Evolutionary conservation across 2,797 vertebrate species (phyloP), one percentile per base, ranked within the genome.

Genomic region (Syngnathus rostellatus): DNA sequence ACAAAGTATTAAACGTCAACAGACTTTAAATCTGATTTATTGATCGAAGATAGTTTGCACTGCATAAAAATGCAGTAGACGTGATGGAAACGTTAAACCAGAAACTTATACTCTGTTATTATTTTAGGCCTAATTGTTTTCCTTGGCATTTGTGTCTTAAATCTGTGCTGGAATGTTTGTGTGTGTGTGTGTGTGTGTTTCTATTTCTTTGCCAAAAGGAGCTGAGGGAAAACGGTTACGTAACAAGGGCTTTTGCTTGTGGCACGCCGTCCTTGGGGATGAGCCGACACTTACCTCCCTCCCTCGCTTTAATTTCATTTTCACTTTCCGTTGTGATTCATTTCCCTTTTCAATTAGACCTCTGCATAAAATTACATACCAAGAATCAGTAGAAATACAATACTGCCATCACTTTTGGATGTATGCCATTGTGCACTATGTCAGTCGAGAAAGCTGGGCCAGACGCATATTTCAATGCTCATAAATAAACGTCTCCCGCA

Each of bases 191-290:
- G 17, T 39, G 58, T 41, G 55, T 77, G 72, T 74, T 74, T 80
- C 68, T 17, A 59, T 63, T 72, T 70, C 55, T 68, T 70, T 72
- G 58, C 73, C 67, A 76, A 63, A 31, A 58, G 69, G 63, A 81
- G 76, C n/a, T 69, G 74, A 83, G 72, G 76, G 72, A 77, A 83
- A 77, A 73, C 67, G 69, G 79, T 90, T 89, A 90, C 85, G 85
- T 85, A 90, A 90, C 75, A 14, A 53, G 69, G 71, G 66, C 72
- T 58, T 71, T 61, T 72, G 78, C 76, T 71, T 74, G 84, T 72
- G 79, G 78, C 75, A 74, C 57, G 2, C 59, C n/a, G 37, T 80
- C 75, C 70, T 81, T 31, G 6, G 77, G 77, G 68, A 72, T 71
- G 66, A 31, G 23, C 39, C 69, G 54, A 50, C 14, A 8, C 69